A percentile compares a stretch with the other conserved stretches of the same genome.
Evolutionary conservation across 2,797 vertebrate species (phyloP).

Genomic region (Hemibagrus guttatus): DNA sequence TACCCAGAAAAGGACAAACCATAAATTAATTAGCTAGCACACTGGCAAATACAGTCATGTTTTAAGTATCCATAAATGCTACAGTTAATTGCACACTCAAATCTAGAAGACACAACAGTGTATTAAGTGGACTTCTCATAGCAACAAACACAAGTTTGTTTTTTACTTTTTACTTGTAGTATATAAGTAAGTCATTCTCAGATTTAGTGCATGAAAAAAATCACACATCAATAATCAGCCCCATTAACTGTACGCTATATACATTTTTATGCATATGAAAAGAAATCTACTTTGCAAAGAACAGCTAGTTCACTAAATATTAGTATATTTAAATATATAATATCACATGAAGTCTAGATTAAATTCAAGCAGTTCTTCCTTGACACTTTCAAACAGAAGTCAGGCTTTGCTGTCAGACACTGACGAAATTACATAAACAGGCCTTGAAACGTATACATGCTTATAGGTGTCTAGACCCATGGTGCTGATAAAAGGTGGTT

Average conservation of each 20-base stretch:
- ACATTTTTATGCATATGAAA: background rate
- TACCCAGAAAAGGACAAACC: background rate
- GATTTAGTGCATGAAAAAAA: background rate
- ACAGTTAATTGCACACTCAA: background rate
- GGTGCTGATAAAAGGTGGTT: too few species aligned
- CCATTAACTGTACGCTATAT: background rate
- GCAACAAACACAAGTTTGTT: background rate
- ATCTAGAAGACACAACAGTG: background rate
- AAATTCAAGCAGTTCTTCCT: background rate
- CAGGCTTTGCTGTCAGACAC: background rate
- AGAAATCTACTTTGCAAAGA: background rate
- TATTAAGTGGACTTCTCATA: background rate
- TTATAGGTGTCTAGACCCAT: too few species aligned
- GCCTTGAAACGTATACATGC: too few species aligned
- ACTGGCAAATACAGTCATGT: background rate
- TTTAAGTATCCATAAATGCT: background rate
- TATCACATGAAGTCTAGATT: background rate
- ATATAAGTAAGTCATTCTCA: background rate
- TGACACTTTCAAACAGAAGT: background rate
- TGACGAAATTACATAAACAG: too few species aligned
- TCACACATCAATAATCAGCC: background rate
- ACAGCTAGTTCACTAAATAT: background rate
- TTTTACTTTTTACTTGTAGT: background rate
- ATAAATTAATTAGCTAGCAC: slow-evolving; percentile 12
- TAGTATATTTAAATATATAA: background rate